Conservation (phyloP, 2,888 invertebrate species). For the Pedicia rivosa region DNA sequence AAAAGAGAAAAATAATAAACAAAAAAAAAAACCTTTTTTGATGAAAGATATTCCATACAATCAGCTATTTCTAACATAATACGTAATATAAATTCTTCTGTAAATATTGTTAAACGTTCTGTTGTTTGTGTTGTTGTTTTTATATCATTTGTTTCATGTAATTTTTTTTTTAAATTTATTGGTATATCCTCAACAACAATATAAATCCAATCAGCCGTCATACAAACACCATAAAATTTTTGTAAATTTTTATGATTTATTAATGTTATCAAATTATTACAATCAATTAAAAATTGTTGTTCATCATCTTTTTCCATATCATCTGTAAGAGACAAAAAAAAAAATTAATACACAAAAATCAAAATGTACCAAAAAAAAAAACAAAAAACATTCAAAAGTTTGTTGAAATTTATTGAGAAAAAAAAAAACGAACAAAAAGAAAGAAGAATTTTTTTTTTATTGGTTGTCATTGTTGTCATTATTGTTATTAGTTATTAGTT, state of each 20-base stretch:
- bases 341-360: not conserved
- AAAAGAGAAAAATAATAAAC: no score
- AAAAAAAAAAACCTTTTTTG: constrained; percentile 43
- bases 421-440: no score
- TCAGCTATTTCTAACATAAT: constrained; percentile 48
- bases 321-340: constrained; percentile 21
- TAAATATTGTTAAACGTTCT: constrained; percentile 30
- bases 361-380: no score
- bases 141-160: constrained; percentile 23
- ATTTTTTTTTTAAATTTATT: constrained; percentile 50
- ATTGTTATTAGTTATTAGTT: no score
- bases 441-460: no score
- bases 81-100: constrained; percentile 45
- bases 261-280: constrained; percentile 52
- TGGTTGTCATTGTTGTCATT: no score
- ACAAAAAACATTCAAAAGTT: no score
- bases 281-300: constrained; percentile 44
- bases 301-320: constrained; percentile 32
- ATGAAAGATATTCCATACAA: constrained; percentile 54
- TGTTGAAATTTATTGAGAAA: no score
- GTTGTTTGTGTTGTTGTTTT: constrained; percentile 24
- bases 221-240: constrained; percentile 61
- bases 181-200: constrained; percentile 55
- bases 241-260: constrained; percentile 56
- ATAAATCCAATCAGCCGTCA: constrained; percentile 56